These are phyloP conservation scores for Coregonus sp. DNA, from an alignment of 2,797 vertebrate genomes.

Conservation along the genomic window DNA sequence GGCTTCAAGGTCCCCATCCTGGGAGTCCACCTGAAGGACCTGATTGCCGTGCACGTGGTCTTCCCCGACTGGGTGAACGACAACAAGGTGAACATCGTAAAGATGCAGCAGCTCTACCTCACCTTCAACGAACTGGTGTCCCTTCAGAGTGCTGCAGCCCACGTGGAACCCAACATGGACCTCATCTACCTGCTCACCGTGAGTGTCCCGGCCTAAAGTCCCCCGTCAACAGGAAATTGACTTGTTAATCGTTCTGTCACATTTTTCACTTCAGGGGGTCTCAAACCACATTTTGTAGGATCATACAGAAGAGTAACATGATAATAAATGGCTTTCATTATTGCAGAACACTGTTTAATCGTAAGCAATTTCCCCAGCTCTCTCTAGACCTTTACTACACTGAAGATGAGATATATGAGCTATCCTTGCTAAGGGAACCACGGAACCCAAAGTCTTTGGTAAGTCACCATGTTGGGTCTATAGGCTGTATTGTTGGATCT, in stretches of 20 bases:
- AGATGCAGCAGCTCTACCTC: slow-evolving; percentile 96
- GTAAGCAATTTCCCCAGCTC: slow-evolving; percentile 71
- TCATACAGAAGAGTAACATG: neutral
- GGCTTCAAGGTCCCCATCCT: slow-evolving; percentile 96
- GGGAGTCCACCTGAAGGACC: slow-evolving; percentile 95
- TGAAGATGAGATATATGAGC: slow-evolving; percentile 96
- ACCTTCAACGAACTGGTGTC: slow-evolving; percentile 94
- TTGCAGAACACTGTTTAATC: neutral
- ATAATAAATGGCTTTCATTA: neutral
- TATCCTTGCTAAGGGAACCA: slow-evolving; percentile 92
- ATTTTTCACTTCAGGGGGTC: neutral
- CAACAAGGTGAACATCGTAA: slow-evolving; percentile 91
- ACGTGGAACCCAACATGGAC: slow-evolving; percentile 96
- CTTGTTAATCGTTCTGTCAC: neutral
- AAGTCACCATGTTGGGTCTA: slow-evolving; percentile 34
- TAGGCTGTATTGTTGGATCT: neutral
- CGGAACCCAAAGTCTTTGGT: slow-evolving; percentile 91
- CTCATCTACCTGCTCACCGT: slow-evolving; percentile 93
- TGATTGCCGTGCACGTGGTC: slow-evolving; percentile 93
- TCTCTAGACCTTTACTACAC: slow-evolving; percentile 97
- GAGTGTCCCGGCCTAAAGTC: slow-evolving; percentile 55
- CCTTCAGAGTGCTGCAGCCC: slow-evolving; percentile 85
- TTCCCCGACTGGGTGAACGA: slow-evolving; percentile 91
- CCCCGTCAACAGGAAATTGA: neutral
- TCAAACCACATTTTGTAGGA: neutral